Evolutionary conservation across 2,113 vertebrate species (phyloP), one percentile per base, ranked within the genome.

Genomic region (Psettodes erumei): DNA sequence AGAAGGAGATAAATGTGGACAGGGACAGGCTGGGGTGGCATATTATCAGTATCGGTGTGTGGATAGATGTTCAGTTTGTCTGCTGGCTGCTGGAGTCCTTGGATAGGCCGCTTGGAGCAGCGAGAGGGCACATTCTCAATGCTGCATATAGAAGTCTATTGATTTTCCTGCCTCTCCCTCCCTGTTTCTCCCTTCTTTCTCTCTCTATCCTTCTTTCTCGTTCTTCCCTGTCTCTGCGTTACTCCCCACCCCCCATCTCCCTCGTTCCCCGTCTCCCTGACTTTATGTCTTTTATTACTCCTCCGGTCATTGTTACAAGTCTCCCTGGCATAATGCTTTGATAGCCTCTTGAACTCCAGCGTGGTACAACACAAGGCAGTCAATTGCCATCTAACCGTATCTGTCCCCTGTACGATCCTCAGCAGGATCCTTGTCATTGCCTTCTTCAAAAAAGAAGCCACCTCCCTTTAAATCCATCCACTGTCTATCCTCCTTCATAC

Each of bases 161-260:
- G 91, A 93, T 94, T 93, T 91, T 79, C 62, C 75, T 75, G 65
- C 55, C 69, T 79, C 60, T 55, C 40, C 58, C 56, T 83, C 76
- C 68, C 47, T 76, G 38, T 77, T 35, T 68, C 56, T 58, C 53
- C 62, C 48, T 58, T 65, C 60, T 69, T 78, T 75, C 70, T 76
- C 45, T 19, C 12, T 53, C 48, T 40, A 28, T 82, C 43, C 40
- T 40, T 58, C 43, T 59, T 42, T 66, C 43, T 71, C 32, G 58
- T 48, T 81, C 18, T 37, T 6, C n/a, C 50, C 50, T 19, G 5
- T 66, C 53, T 32, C 28, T 53, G 48, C 45, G 45, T 28, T 23
- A 5, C 21, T 11, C 8, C 1, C 45, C 15, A n/a, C 16, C 9
- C 28, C 30, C 59, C 25, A 8, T 54, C 55, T 65, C 50, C 8